Percentiles rank a stretch among this genome's conserved stretches.
These are phyloP conservation scores for Diplodus sargus DNA, from an alignment of 2,797 vertebrate species.

Conservation along the genomic window DNA sequence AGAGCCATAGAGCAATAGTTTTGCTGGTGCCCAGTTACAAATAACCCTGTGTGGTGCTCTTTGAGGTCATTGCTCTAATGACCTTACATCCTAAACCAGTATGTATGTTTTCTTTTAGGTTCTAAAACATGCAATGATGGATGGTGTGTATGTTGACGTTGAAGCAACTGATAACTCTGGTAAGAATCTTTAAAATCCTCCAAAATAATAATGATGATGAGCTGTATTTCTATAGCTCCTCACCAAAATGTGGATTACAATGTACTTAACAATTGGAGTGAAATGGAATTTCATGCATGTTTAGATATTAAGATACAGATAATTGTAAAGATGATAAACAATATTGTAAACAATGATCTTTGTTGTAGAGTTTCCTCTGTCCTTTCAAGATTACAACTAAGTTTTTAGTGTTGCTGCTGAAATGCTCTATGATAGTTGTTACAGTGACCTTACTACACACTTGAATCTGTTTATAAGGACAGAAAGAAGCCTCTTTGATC, in stretches of 20 bases:
- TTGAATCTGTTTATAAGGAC: no score
- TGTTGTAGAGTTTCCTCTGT: no score
- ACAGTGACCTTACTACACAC: no score
- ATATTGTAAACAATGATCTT: background rate
- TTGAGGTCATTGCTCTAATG: background rate
- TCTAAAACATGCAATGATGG: conserved; percentile 79
- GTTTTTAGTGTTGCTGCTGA: no score
- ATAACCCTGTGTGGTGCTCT: background rate
- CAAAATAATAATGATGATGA: no score
- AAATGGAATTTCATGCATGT: background rate
- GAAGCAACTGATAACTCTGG: conserved; percentile 84
- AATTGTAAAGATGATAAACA: background rate
- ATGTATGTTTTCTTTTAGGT: conserved; percentile 78
- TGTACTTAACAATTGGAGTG: background rate
- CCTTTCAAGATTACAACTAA: no score
- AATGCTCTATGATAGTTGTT: no score
- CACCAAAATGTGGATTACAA: background rate
- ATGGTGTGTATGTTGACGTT: conserved; percentile 81
- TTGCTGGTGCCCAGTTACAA: no score
- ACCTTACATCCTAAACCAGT: background rate
- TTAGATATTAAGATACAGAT: background rate
- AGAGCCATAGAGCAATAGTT: no score
- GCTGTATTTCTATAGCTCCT: background rate
- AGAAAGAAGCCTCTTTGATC: no score
- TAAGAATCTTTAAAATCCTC: conserved; percentile 58